Base-by-base conservation (phyloP, 2,888 invertebrate species). In the Meteorus colon region DNA sequence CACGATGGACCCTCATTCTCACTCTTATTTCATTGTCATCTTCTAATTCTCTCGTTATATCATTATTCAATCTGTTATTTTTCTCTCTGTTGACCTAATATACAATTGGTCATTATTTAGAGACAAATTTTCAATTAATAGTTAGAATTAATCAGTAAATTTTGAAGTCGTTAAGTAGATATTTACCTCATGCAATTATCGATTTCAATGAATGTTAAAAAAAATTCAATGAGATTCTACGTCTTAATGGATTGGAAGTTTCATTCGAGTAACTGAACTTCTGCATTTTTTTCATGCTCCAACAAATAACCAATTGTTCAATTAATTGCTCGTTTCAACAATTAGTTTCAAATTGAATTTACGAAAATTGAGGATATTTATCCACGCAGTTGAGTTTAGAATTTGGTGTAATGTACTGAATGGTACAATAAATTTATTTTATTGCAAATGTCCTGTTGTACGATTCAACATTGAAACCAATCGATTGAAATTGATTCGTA, bases 401-500 rank as follows among this genome's bases (percentile, higher is more conserved):
- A 48, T 4, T 48, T n/a, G n/a, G 14, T 12, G 41, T 12, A 41
- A 10, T 8, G 41, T 41, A 12, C n/a, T 48, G n/a, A 48, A 48
- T 48, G 2, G 16, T n/a, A 48, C 48, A 48, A 48, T 48, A 3
- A 14, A 41, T 41, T 41, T 41, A 12, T 41, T 41, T 12, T 6
- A 12, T 41, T 41, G 8, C 12, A 41, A 41, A 41, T 51, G 59
- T 29, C 19, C 10, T 19, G 4, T 55, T 8, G 34, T 69, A 16
- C 19, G 19, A 8, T 51, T 8, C 8, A 55, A 19, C 34, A 29
- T 69, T 31, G 34, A 34, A n/a, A 34, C 34, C 69, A n/a, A 29
- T n/a, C 34, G 34, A 69, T 69, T 71, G 19, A 16, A 62, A 71
- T 75, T 75, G 41, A 75, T 66, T 70, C 34, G 34, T 34, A 34